phyloP scores from a whole-genome alignment of 2,113 vertebrate species.

The Prietella phreatophila region DNA sequence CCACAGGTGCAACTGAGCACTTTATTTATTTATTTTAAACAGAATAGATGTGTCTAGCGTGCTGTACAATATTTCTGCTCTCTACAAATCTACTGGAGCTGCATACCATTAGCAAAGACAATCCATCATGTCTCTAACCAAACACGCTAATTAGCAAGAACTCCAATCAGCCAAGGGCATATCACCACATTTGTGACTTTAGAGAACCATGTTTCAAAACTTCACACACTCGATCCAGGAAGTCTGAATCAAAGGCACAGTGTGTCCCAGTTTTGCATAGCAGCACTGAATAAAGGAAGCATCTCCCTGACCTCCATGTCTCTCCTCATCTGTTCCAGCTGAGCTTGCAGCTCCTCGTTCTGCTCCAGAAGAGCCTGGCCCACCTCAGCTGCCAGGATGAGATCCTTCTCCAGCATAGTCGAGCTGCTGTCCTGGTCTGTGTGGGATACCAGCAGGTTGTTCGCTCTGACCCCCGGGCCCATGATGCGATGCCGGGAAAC shows the following conservation, averaged over 20 bases:
- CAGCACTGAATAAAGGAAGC: background rate
- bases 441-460: conserved; percentile 61
- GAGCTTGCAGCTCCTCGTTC: conserved; percentile 71
- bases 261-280: background rate
- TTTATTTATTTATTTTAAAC: background rate
- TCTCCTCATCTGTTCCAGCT: conserved; percentile 65
- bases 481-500: conserved; percentile 42
- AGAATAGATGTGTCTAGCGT: background rate
- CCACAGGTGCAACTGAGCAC: background rate
- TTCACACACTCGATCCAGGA: background rate
- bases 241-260: background rate
- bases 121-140: background rate
- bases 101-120: background rate
- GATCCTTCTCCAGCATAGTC: conserved; percentile 67
- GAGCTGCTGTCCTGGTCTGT: conserved; percentile 47
- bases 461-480: conserved; percentile 15
- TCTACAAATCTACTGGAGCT: background rate
- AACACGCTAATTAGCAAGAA: background rate
- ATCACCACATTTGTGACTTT: background rate
- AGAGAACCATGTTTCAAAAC: background rate
- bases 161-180: background rate
- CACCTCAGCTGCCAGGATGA: conserved; percentile 76
- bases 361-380: conserved; percentile 77
- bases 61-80: background rate
- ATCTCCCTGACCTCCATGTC: conserved; percentile 67